Evolutionary conservation across 2,113 vertebrate genomes (phyloP), one percentile per base, ranked within the genome.

Genomic region (Otis tarda): DNA sequence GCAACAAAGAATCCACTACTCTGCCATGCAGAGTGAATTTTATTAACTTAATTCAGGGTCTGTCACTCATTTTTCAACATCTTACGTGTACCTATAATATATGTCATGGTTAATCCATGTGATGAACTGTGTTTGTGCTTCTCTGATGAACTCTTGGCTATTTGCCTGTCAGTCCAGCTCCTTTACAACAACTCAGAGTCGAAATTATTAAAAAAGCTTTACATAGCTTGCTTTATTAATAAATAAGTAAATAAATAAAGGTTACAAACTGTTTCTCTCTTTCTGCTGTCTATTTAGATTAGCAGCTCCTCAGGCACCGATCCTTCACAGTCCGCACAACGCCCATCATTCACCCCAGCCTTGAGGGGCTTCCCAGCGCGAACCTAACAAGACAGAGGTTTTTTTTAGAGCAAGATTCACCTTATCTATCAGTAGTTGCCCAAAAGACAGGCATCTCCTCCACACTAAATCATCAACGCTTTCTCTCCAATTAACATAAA

Each of bases 1-100:
- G 33, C 86, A 87, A 33, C 39, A 45, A 70, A 70, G 76, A 57
- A 68, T n/a, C 47, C 37, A 63, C 73, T 5, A 19, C 64, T 93
- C 89, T 78, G 73, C 89, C 73, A 39, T 7, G 43, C 80, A 91
- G 67, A 92, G 24, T 55, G 86, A 27, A 81, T 90, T 94, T 94
- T 78, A 96, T 95, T 92, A 94, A 87, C 68, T 74, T 20, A 81
- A 95, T 96, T 95, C 73, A 71, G 57, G 53, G 53, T 43, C 79
- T 90, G 95, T 80, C 93, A 74, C 47, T 94, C 95, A 82, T 41
- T 89, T 75, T 78, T 61, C 91, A 84, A 49, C 83, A 39, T 81
- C 77, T 81, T 78, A 87, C 3, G 0, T 52, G 56, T 27, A 95
- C 80, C 87, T 82, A 70, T 60, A 85, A 80, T 79, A 35, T 16